phyloP scores from a whole-genome alignment of 2,113 vertebrate genomes.

The Zosterops japonicus region DNA sequence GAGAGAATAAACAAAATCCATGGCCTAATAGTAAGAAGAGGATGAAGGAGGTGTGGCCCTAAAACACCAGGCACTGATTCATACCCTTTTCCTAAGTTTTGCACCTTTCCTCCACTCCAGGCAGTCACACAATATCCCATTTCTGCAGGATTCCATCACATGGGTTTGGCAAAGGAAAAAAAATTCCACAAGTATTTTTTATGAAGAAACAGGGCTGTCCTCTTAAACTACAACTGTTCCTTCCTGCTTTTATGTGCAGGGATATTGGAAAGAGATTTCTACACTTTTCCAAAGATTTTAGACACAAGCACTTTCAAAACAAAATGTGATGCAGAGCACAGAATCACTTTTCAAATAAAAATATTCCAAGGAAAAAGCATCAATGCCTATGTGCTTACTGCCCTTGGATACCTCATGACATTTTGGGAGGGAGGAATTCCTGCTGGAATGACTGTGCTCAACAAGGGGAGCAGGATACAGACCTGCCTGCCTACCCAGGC shows the following conservation, averaged over 20 bases:
- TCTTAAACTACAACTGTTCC: background rate
- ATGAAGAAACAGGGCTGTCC: background rate
- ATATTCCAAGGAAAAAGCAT: background rate
- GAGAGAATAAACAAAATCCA: background rate
- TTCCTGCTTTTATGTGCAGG: background rate
- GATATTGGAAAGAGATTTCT: background rate
- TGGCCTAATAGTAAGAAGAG: background rate
- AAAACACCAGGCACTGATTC: background rate
- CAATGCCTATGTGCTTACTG: background rate
- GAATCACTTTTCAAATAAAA: background rate
- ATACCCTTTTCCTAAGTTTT: background rate
- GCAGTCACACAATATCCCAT: background rate
- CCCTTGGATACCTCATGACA: background rate
- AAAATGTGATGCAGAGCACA: background rate
- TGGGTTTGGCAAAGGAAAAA: background rate
- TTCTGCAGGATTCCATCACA: background rate
- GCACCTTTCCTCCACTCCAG: background rate
- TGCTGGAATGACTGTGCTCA: background rate
- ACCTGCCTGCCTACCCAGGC: background rate
- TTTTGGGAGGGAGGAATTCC: background rate
- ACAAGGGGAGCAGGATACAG: rapidly evolving
- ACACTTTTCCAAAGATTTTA: background rate
- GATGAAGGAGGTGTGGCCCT: background rate
- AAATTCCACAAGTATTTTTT: background rate
- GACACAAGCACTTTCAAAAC: background rate